Evolutionary conservation across 2,113 vertebrate genomes (phyloP), one percentile per base, ranked within the genome.

Genomic region (Brachirus orientalis): DNA sequence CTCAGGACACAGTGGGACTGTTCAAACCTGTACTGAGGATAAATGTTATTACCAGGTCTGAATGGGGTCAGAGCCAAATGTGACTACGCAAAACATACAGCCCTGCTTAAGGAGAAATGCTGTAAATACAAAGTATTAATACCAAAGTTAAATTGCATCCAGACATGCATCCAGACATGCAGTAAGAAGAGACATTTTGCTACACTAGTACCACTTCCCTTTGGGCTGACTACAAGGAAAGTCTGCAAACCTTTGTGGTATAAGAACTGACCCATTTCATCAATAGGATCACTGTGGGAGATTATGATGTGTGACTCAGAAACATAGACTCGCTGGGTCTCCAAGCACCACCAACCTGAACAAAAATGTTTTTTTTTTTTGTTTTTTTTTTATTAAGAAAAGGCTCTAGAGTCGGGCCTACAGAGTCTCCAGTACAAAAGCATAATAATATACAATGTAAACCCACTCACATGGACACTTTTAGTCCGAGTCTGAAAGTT

Each of bases 291-390:
- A 71, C 47, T 86, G 81, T 67, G 77, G 65, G 72, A 77, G 80
- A 80, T 82, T 78, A 87, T 74, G 79, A 85, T 75, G 67, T 88
- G 87, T 79, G 68, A 81, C 47, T 84, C 69, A 74, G 60, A 83
- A 74, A 63, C 58, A 83, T 86, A 84, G 75, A 84, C 76, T 66
- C 72, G n/a, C 60, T 75, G 51, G 56, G 68, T 72, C 72, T 60
- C 72, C 43, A n/a, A 80, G 50, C 55, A 45, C 63, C 64, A 54
- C 13, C 59, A 61, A 37, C 33, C 54, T 83, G 52, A 84, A 85
- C 57, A 84, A 73, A 69, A 72, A 18, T 22, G 55, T 55, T 80
- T 63, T 78, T 87, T 82, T 63, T 38, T 38, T 35, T n/a, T 22
- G 55, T 55, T 80, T 63, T 78, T 87, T 82, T 63, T 38, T 38